Base-by-base conservation (phyloP, 1,140 invertebrate genomes). In the Drosophila tsacasi region DNA sequence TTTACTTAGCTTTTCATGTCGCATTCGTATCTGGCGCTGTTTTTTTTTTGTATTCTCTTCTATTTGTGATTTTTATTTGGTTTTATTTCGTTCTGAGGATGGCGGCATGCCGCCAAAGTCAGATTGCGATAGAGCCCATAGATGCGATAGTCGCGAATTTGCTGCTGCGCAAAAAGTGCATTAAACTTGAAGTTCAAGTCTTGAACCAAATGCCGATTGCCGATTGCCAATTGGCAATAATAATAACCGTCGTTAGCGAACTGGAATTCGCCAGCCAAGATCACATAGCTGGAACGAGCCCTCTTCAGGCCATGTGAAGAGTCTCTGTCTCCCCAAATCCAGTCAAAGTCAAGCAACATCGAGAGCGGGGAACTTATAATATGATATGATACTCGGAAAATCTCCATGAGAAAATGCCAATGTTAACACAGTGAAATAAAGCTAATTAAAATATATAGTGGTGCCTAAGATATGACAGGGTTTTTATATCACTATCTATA, bases 111-210 rank as follows among this genome's bases (percentile, higher is more conserved):
- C 59, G 64, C 82, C 76, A 63, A 57, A 55, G 55, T 76, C 35
- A 49, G 68, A 79, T 68, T 65, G 55, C 65, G 25, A 75, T 54
- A 68, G 61, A 55, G 27, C 27, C 27, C 54, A 66, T 42, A 50
- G 63, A 67, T 76, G 72, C 54, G 62, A 65, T 75, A 77, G 47
- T 46, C 30, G 42, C 35, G 25, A 69, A 69, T 73, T 65, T 57
- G 57, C 67, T 77, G 52, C 81, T 74, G 76, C 83, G 83, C 72
- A 89, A 89, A 80, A 83, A 61, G 44, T 77, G 67, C 67, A 83
- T 75, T 80, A 80, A 87, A 83, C 83, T 89, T 81, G 54, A 55
- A 55, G 54, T 39, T 55, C 54, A 55, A 37, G 21, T 55, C 54
- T 55, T 55, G 84, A 83, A 81, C 83, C 76, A 74, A 81, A 77